Percentiles rank a stretch among this genome's conserved stretches.
phyloP scores from a whole-genome alignment of 2,113 vertebrate genomes.

The Nothocercus julius region DNA sequence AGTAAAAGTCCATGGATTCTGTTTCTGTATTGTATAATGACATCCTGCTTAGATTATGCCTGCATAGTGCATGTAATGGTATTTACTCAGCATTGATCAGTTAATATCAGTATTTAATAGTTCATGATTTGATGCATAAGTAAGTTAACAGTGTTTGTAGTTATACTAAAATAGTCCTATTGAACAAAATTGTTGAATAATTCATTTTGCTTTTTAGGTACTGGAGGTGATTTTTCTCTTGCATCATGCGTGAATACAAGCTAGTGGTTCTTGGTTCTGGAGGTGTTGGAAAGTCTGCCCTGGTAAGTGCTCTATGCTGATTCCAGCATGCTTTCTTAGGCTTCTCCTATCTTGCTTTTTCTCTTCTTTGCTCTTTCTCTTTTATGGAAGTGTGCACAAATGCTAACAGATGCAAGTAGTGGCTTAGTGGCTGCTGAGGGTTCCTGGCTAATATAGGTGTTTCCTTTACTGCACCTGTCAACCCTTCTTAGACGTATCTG shows the following conservation, averaged over 20 bases:
- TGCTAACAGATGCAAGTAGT: not conserved
- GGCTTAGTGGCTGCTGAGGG: not conserved
- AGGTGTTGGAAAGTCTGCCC: constrained; percentile 91
- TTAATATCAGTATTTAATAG: not conserved
- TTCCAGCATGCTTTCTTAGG: not conserved
- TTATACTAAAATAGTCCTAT: not conserved
- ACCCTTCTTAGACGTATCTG: not conserved
- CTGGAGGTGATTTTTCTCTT: constrained; percentile 68
- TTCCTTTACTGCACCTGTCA: not conserved
- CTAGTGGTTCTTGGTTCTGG: constrained; percentile 91
- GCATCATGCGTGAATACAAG: constrained; percentile 94
- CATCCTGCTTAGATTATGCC: not conserved
- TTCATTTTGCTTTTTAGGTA: constrained; percentile 68
- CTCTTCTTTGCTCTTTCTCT: not conserved
- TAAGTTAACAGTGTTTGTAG: not conserved
- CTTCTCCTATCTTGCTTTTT: not conserved
- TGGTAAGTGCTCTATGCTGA: constrained; percentile 80
- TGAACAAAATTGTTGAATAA: not conserved
- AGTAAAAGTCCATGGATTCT: not conserved
- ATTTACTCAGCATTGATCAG: not conserved
- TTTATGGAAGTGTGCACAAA: not conserved
- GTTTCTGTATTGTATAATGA: not conserved
- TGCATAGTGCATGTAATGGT: not conserved
- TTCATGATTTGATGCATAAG: not conserved
- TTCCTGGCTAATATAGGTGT: not conserved